Evolutionary conservation across 2,888 invertebrate genomes (phyloP), one percentile per base, ranked within the genome.

Genomic region (Parthenolecanium corni): DNA sequence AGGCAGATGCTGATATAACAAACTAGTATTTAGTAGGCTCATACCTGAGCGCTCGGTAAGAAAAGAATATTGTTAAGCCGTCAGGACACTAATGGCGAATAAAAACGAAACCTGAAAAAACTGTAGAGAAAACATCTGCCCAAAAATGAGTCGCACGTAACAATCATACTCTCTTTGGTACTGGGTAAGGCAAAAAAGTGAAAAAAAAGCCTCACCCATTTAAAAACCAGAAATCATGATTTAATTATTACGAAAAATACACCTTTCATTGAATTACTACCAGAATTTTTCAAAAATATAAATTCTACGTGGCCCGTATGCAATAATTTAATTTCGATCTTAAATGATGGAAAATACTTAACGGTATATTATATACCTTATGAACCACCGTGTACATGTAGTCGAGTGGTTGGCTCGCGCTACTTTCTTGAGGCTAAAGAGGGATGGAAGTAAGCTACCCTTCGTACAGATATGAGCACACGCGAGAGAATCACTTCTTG

Each of bases 61-160:
- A 53, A 53, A 53, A 38, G 53, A 53, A 53, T 31, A 31, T 53
- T 53, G 38, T 53, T 53, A 38, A 40, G 38, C 38, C 21, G 38
- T 21, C 25, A 38, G 36, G 14, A 20, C 36, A 53, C 53, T 24
- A 20, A n/a, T 53, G 25, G 18, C 25, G 31, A 31, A 52, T 24
- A 3, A 52, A 18, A 52, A 52, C 52, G 31, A 25, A 52, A 52
- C 31, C 18, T 52, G 31, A 52, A 52, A 52, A 25, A n/a, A 52
- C 52, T 31, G n/a, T 36, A n/a, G 31, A 31, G 9, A 53, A 53
- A 53, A 53, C 53, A 53, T 53, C 53, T 53, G 53, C 53, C 38
- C 14, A 38, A 53, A 53, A 36, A 38, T 53, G 31, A 16, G 44
- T 16, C 21, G 38, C 36, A 31, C 38, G 53, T 38, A 18, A 53